Percentiles rank a stretch among this genome's conserved stretches.
Conservation (phyloP, 2,888 invertebrate species). For the Noctua janthina region DNA sequence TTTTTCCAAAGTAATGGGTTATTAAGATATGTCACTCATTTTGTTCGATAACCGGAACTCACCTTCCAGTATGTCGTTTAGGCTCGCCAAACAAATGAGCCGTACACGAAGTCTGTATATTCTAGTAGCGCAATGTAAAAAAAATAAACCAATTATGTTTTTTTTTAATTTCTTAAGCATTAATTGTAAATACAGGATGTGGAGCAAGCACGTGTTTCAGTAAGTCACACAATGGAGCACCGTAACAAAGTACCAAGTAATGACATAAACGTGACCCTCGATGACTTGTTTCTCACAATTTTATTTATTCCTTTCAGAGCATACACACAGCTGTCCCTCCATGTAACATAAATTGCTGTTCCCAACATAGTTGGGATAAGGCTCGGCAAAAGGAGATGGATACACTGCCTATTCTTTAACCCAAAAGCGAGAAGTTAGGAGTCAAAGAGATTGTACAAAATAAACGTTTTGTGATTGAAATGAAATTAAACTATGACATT, state of each 20-base stretch:
- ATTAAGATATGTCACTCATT: not conserved
- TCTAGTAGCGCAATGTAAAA: too few relatives aligned
- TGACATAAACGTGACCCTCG: not conserved
- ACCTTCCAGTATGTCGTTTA: not conserved
- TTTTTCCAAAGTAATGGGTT: not conserved
- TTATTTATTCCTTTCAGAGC: not conserved
- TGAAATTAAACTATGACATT: not conserved
- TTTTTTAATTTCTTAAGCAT: too few relatives aligned
- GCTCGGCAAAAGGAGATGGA: not conserved
- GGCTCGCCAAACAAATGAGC: not conserved
- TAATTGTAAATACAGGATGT: too few relatives aligned
- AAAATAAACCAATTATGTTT: too few relatives aligned
- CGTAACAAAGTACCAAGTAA: not conserved
- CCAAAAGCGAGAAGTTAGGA: not conserved
- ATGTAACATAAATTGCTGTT: not conserved
- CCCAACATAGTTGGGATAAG: not conserved
- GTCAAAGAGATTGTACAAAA: not conserved
- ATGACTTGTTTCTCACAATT: not conserved
- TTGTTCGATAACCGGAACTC: not conserved
- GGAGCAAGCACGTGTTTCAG: not conserved
- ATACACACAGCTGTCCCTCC: too few relatives aligned
- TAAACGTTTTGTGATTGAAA: not conserved
- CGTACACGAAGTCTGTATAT: not conserved
- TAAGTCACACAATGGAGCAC: not conserved
- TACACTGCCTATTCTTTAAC: not conserved